These are phyloP conservation scores for Mactromeris polynyma DNA, from an alignment of 2,888 invertebrate genomes.

Conservation along the genomic window DNA sequence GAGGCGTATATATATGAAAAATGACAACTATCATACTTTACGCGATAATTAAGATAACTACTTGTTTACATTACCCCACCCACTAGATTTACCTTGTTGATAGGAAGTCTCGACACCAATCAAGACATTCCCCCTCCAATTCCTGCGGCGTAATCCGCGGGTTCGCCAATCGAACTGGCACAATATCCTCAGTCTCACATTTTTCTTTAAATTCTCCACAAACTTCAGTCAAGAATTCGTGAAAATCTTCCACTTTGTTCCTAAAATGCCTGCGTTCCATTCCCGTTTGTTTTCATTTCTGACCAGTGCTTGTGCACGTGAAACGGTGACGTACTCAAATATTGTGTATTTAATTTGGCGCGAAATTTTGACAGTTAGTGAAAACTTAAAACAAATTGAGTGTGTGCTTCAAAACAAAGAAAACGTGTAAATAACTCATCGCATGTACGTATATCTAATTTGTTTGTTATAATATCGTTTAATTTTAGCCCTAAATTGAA, in stretches of 20 bases:
- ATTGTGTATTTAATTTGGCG: conserved; percentile 38
- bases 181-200: conserved; percentile 71
- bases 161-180: conserved; percentile 73
- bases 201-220: conserved; percentile 75
- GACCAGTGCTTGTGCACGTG: conserved; percentile 73
- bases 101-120: conserved; percentile 84
- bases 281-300: conserved; percentile 76
- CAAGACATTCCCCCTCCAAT: conserved; percentile 83
- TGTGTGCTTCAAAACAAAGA: not conserved
- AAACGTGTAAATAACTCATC: too few species aligned
- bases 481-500: too few species aligned
- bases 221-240: conserved; percentile 78
- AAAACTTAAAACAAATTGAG: not conserved
- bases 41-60: not conserved
- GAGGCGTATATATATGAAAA: not conserved
- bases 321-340: conserved; percentile 67
- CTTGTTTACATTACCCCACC: conserved; percentile 41
- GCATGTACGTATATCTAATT: too few species aligned
- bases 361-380: conserved; percentile 51
- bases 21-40: not conserved
- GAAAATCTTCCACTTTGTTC: conserved; percentile 74
- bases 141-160: conserved; percentile 77
- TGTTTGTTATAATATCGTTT: too few species aligned
- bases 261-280: conserved; percentile 74
- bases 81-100: conserved; percentile 78